Evolutionary conservation across 2,797 vertebrate genomes (phyloP), one percentile per base, ranked within the genome.

Genomic region (Antrozous pallidus): DNA sequence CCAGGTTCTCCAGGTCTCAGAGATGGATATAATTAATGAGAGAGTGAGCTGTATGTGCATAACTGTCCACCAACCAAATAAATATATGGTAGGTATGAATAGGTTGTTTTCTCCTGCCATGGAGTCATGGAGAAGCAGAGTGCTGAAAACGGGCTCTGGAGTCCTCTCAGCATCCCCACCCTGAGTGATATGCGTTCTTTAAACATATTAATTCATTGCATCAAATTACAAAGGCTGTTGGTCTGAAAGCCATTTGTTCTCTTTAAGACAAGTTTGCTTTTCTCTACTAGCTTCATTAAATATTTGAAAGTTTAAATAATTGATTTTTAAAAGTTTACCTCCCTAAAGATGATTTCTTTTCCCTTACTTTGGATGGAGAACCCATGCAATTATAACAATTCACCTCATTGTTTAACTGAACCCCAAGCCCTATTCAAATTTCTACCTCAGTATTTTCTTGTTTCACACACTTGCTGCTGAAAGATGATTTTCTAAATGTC

Each of bases 241-340:
- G 81, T 54, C n/a, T 93, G 40, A 56, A 51, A 93, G 56, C 8
- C 36, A 86, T 58, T 90, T 88, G 42, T 54, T 91, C 70, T 65
- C 70, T 81, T 70, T 33, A 65, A 83, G 90, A 65, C 49, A 84
- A 73, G 45, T 94, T 83, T 79, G 12, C 31, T 42, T 77, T 85
- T 86, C 49, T 90, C 79, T 81, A 47, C 13, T 87, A 69, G 56
- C 8, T 77, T 91, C 67, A 56, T 84, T 75, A 93, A 83, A 93
- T 74, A 77, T 80, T 73, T 82, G 79, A 80, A 93, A 90, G 31
- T 65, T 47, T 61, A 47, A 93, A 63, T 90, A 49, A 93, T 89
- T 94, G 17, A 4, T 49, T 86, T 91, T 95, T 88, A 56, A 28
- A 89, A 94, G 45, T 88, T 96, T 69, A 74, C 63, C 42, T 74